Conservation (phyloP, 2,113 vertebrate species). For the Ictidomys tridecemlineatus region DNA sequence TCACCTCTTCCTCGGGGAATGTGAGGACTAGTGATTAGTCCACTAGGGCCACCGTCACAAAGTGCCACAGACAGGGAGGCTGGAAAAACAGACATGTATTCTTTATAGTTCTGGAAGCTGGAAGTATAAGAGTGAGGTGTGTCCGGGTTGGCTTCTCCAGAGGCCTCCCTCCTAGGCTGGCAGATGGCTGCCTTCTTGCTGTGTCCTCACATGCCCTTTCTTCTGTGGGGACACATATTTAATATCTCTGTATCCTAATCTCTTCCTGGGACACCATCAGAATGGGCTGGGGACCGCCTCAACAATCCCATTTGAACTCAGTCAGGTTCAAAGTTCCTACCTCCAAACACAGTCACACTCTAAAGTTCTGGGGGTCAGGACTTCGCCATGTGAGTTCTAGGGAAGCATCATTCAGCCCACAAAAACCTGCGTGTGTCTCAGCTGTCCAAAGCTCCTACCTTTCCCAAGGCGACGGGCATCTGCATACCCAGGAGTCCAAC, state of each 20-base stretch:
- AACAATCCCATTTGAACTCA: neutral
- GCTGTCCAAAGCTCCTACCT: neutral
- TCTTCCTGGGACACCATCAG: neutral
- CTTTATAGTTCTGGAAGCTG: neutral
- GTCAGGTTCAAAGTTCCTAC: neutral
- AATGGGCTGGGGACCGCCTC: neutral
- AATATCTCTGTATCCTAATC: neutral
- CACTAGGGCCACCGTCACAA: rapidly evolving
- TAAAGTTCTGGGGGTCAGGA: neutral
- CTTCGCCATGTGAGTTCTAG: neutral
- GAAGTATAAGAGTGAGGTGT: neutral
- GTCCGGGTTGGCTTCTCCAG: neutral
- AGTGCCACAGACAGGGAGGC: neutral
- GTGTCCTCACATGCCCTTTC: neutral
- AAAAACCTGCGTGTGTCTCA: neutral
- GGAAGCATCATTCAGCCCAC: neutral
- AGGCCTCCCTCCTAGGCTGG: too few species aligned
- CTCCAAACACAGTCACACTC: neutral
- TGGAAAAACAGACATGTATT: neutral
- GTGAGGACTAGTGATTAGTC: neutral
- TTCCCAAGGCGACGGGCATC: neutral
- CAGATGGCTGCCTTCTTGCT: neutral
- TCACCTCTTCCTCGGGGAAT: neutral
- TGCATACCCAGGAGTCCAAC: neutral
- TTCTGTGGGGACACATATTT: neutral